Evolutionary conservation across 2,888 invertebrate species (phyloP).

Genomic region (Synanthedon formicaeformis): DNA sequence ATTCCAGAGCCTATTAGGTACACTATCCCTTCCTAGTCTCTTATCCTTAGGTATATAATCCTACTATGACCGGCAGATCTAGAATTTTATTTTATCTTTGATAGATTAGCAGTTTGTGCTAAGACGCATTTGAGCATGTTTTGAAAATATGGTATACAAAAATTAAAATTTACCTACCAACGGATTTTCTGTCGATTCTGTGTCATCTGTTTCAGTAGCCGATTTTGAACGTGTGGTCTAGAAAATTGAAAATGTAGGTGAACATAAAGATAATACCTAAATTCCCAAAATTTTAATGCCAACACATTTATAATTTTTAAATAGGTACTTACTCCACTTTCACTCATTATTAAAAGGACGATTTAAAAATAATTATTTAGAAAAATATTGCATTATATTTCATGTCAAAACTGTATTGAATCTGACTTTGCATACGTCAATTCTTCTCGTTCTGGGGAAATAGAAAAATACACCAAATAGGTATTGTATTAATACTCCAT

Average conservation of each 20-base stretch:
- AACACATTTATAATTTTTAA: too few species aligned
- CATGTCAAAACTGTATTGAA: background rate
- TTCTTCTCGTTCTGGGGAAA: too few species aligned
- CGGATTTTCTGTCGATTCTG: constrained; percentile 33
- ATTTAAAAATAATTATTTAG: background rate
- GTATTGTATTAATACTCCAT: too few species aligned
- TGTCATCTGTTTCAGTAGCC: constrained; percentile 21
- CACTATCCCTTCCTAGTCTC: too few species aligned
- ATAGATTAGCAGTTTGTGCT: too few species aligned
- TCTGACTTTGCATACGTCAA: background rate
- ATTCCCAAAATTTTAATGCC: too few species aligned
- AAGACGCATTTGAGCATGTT: too few species aligned
- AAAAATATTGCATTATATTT: background rate
- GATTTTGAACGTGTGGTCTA: constrained; percentile 45
- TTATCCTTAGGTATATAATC: too few species aligned
- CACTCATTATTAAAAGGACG: constrained; percentile 34
- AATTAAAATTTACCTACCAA: constrained; percentile 8
- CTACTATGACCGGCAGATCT: too few species aligned
- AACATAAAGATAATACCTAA: background rate
- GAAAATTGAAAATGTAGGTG: constrained; percentile 11
- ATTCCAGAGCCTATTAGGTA: too few species aligned
- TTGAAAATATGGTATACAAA: background rate
- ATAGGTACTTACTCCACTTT: constrained; percentile 31
- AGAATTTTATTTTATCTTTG: too few species aligned
- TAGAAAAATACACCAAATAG: too few species aligned